phyloP scores from a whole-genome alignment of 2,888 invertebrate species.

The Elysia crispata region DNA sequence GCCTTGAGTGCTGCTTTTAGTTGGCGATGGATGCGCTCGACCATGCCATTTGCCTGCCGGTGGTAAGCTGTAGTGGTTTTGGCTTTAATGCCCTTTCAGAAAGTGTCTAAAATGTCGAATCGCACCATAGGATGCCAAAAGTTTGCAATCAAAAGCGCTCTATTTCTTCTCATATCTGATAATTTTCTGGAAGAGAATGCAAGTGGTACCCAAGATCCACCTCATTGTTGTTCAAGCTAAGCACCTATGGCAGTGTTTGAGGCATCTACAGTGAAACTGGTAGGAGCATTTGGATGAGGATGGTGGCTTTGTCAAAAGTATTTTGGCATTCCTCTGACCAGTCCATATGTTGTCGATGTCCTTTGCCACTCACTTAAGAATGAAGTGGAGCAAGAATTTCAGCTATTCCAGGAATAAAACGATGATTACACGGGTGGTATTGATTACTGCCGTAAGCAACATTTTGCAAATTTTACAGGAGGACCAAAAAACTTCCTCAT shows the following conservation, averaged over 20 bases:
- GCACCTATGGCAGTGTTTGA: slow-evolving; percentile 33
- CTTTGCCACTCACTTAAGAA: slow-evolving; percentile 36
- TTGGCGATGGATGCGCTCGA: no score
- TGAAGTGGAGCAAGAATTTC: slow-evolving; percentile 29
- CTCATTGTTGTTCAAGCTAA: slow-evolving; percentile 37
- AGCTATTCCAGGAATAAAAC: slow-evolving; percentile 38
- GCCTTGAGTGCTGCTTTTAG: no score
- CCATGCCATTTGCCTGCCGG: no score
- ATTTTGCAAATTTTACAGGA: no score
- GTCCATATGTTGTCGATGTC: slow-evolving; percentile 29
- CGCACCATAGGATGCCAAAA: not conserved
- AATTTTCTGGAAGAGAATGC: slow-evolving; percentile 42
- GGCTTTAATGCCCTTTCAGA: no score
- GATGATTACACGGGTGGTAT: no score
- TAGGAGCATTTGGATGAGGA: slow-evolving; percentile 28
- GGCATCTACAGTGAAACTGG: slow-evolving; percentile 42
- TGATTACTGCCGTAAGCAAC: no score
- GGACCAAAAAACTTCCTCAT: no score
- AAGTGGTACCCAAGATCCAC: slow-evolving; percentile 24
- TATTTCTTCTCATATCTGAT: slow-evolving; percentile 28
- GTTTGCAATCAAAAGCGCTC: not conserved
- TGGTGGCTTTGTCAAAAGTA: slow-evolving; percentile 36
- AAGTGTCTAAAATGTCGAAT: not conserved
- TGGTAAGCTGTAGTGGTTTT: no score
- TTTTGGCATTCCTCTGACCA: slow-evolving; percentile 34